Conservation (phyloP, 2,888 invertebrate genomes). For the Melieria omissa region DNA sequence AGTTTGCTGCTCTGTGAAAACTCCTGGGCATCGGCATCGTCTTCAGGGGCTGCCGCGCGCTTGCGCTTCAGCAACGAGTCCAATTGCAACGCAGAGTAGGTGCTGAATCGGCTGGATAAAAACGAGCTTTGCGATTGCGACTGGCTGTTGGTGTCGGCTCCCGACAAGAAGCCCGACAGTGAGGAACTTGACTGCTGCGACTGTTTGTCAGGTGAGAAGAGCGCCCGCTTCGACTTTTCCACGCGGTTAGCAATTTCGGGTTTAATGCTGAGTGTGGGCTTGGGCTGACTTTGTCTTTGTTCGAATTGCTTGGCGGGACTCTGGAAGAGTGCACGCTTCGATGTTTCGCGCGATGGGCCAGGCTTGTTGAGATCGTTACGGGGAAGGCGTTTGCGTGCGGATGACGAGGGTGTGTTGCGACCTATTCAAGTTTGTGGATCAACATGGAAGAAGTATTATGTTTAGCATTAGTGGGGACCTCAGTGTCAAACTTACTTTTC, state of each 20-base stretch:
- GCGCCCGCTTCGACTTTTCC: constrained; percentile 74
- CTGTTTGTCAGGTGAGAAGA: constrained; percentile 73
- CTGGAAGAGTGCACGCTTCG: constrained; percentile 80
- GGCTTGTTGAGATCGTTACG: constrained; percentile 57
- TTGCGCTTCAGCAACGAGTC: constrained; percentile 54
- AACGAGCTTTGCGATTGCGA: constrained; percentile 7
- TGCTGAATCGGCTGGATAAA: constrained; percentile 27
- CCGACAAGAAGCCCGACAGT: no score
- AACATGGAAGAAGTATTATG: constrained; percentile 63
- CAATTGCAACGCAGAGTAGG: constrained; percentile 7
- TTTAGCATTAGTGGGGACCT: constrained; percentile 41
- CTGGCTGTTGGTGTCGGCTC: neutral
- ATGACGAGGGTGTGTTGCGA: constrained; percentile 62
- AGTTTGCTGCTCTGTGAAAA: constrained; percentile 55
- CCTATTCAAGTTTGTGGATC: constrained; percentile 55
- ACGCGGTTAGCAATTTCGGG: constrained; percentile 68
- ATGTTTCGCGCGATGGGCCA: constrained; percentile 69
- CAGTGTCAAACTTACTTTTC: constrained; percentile 49
- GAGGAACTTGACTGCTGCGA: neutral
- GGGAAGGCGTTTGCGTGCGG: constrained; percentile 58
- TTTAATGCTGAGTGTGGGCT: constrained; percentile 56
- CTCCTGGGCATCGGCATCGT: constrained; percentile 50
- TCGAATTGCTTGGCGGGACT: constrained; percentile 75
- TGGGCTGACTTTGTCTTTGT: constrained; percentile 48
- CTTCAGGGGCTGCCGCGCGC: constrained; percentile 53